These are phyloP conservation scores for Zootermopsis nevadensis DNA, from an alignment of 2,888 invertebrate species.

Conservation along the genomic window DNA sequence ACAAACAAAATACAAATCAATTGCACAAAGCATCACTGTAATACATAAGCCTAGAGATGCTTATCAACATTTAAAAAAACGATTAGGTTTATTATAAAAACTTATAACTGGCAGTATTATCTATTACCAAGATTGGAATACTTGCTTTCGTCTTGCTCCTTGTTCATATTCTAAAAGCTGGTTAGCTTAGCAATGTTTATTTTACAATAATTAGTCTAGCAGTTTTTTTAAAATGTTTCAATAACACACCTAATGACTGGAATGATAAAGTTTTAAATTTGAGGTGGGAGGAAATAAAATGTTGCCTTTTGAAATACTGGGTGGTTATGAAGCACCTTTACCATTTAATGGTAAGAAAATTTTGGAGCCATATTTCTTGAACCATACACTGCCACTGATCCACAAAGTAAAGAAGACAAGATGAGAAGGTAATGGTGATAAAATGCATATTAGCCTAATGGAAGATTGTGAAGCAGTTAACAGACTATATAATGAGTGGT, in stretches of 20 bases:
- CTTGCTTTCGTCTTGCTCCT: background rate
- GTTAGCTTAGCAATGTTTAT: background rate
- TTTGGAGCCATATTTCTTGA: too few species aligned
- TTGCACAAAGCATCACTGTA: slow-evolving; percentile 33
- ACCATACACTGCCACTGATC: too few species aligned
- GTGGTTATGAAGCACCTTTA: background rate
- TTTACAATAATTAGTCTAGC: background rate
- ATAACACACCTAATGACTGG: slow-evolving; percentile 14
- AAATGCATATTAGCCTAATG: background rate
- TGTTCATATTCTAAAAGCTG: background rate
- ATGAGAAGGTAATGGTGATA: background rate
- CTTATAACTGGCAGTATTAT: slow-evolving; percentile 31
- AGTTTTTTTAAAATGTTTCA: background rate
- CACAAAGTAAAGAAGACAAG: too few species aligned
- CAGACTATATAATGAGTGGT: background rate
- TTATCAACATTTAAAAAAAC: slow-evolving; percentile 32
- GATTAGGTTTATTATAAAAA: slow-evolving; percentile 19
- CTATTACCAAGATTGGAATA: background rate
- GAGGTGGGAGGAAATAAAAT: background rate
- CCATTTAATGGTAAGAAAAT: background rate
- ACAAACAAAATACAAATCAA: slow-evolving; percentile 40
- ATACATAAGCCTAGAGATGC: slow-evolving; percentile 22
- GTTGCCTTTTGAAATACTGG: background rate
- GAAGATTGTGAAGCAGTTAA: background rate
- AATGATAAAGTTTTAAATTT: slow-evolving; percentile 22